These are phyloP conservation scores for Idaea biselata DNA, from an alignment of 2,888 invertebrate genomes.

Conservation along the genomic window DNA sequence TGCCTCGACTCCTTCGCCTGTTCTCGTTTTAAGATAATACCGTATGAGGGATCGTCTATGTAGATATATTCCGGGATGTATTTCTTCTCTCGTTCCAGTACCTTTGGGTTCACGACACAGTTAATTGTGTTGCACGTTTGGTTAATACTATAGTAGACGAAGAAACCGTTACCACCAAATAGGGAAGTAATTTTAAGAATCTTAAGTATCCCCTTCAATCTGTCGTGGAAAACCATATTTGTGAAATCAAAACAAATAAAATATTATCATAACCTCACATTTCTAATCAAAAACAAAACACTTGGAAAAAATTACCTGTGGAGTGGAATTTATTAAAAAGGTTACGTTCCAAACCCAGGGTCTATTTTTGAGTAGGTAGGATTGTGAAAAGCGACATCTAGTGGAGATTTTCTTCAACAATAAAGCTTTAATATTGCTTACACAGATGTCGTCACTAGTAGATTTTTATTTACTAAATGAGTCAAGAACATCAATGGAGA, in stretches of 20 bases:
- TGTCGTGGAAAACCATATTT: conserved; percentile 57
- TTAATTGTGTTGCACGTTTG: conserved; percentile 49
- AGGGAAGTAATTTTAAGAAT: conserved; percentile 49
- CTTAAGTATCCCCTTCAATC: conserved; percentile 47
- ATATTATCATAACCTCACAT: background rate
- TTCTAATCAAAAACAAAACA: background rate
- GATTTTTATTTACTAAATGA: too few relatives aligned
- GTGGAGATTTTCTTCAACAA: too few relatives aligned
- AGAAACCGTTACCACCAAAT: conserved; percentile 45
- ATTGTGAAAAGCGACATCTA: too few relatives aligned
- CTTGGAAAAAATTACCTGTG: background rate
- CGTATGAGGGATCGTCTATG: conserved; percentile 68
- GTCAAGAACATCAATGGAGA: too few relatives aligned
- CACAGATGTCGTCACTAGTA: too few relatives aligned
- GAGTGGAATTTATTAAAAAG: background rate
- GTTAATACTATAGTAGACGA: conserved; percentile 54
- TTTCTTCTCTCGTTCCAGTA: conserved; percentile 66
- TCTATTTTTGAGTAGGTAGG: too few relatives aligned
- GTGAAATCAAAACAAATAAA: conserved; percentile 9
- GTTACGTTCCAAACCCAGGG: background rate
- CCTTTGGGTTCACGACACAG: conserved; percentile 60
- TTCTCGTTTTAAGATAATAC: conserved; percentile 48
- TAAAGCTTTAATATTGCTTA: too few relatives aligned
- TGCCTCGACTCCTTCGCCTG: conserved; percentile 46
- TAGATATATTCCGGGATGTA: conserved; percentile 68